These are phyloP conservation scores for Phylloscopus trochiloides DNA, from an alignment of 2,113 vertebrate species.

Conservation along the genomic window DNA sequence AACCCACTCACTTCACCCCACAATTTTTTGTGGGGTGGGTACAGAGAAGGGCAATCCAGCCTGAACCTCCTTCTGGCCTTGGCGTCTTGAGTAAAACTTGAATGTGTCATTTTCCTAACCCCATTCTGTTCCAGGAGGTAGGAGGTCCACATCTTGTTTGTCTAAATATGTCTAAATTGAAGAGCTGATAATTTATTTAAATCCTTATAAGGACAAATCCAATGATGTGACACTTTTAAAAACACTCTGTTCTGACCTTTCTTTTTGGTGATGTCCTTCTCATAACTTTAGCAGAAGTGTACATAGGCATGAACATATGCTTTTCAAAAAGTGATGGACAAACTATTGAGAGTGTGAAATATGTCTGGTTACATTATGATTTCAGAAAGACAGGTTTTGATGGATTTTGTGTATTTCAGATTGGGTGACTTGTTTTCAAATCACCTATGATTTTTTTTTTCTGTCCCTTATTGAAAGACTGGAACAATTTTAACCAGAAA, in stretches of 20 bases:
- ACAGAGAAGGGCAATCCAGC: not conserved
- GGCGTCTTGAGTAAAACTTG: not conserved
- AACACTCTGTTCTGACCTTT: not conserved
- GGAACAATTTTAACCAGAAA: not conserved
- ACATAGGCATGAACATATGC: rapidly evolving
- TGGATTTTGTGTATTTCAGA: not conserved
- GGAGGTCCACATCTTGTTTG: not conserved
- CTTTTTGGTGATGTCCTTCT: not conserved
- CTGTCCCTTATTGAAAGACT: not conserved
- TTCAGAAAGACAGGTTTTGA: not conserved
- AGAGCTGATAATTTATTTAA: not conserved
- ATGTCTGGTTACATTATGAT: not conserved
- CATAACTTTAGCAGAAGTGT: not conserved
- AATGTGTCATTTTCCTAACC: not conserved
- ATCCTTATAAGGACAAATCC: not conserved
- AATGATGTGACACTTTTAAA: not conserved
- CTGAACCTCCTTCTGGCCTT: not conserved
- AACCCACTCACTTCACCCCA: not conserved
- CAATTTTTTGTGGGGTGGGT: not conserved
- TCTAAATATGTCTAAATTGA: not conserved
- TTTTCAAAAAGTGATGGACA: not conserved
- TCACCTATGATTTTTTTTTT: not conserved
- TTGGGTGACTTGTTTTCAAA: not conserved
- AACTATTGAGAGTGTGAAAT: not conserved
- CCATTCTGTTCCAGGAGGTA: not conserved